phyloP scores from a whole-genome alignment of 2,888 invertebrate genomes.

The Calameuta filiformis region DNA sequence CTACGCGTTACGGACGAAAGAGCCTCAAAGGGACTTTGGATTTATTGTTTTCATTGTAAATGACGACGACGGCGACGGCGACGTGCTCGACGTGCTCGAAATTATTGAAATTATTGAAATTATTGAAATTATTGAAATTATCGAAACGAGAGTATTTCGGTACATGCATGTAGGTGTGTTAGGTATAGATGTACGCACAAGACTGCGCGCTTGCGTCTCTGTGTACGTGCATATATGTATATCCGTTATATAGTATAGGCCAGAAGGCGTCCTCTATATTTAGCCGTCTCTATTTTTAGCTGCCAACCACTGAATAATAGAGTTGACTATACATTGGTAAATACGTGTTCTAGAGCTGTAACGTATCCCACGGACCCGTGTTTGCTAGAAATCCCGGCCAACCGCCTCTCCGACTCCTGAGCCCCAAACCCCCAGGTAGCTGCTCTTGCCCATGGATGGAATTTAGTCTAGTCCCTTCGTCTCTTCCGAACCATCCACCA shows the following conservation, averaged over 20 bases:
- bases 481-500: no score
- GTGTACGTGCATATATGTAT: conserved; percentile 7
- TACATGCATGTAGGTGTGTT: no score
- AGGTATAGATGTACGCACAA: conserved; percentile 8
- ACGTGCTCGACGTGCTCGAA: no score
- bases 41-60: no score
- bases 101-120: no score
- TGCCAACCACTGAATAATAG: conserved; percentile 55
- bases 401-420: conserved; percentile 8
- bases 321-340: conserved; percentile 57
- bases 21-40: no score
- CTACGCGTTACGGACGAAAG: no score
- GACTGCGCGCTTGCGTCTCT: conserved; percentile 1
- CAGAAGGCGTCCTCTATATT: conserved; percentile 50
- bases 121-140: no score
- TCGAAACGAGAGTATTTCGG: no score
- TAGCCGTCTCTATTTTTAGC: conserved; percentile 55
- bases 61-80: no score
- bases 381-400: conserved; percentile 46
- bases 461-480: no score
- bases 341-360: conserved; percentile 57
- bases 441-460: conserved; percentile 20
- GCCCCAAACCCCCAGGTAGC: neutral
- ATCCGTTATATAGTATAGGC: conserved; percentile 29
- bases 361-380: conserved; percentile 47